Evolutionary conservation across 2,113 vertebrate genomes (phyloP).

Genomic region (Petaurus breviceps): DNA sequence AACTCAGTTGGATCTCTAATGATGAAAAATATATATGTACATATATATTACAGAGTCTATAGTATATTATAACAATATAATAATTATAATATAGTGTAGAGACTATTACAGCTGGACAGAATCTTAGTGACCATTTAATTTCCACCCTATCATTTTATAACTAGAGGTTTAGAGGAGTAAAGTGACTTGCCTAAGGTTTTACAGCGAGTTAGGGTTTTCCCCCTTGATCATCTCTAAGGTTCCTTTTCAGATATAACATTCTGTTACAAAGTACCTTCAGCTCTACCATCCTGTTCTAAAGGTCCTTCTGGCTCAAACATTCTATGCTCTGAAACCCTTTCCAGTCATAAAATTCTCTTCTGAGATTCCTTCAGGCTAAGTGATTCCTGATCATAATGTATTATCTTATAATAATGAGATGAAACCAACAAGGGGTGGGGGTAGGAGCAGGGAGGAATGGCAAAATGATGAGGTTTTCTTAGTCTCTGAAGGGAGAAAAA

Average conservation of each 20-base stretch:
- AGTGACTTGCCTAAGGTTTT: not conserved
- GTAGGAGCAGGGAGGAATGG: not conserved
- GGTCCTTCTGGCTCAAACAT: not conserved
- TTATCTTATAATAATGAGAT: not conserved
- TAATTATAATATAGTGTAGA: too few relatives aligned
- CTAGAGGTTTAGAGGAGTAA: not conserved
- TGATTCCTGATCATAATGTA: not conserved
- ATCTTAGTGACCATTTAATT: not conserved
- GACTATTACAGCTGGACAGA: not conserved
- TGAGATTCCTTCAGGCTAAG: not conserved
- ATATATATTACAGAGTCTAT: too few relatives aligned
- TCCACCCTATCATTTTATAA: not conserved
- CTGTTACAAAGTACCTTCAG: not conserved
- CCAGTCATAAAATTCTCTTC: not conserved
- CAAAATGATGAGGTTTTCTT: not conserved
- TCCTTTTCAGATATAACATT: not conserved
- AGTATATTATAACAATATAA: not conserved
- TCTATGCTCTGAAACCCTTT: not conserved
- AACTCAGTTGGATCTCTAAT: not conserved
- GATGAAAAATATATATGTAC: not conserved
- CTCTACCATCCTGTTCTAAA: not conserved
- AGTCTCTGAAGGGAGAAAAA: conserved; percentile 43
- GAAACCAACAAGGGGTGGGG: not conserved
- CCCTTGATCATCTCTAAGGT: not conserved
- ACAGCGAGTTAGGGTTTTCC: not conserved